Evolutionary conservation across 1,140 invertebrate species (phyloP), one percentile per base, ranked within the genome.

Genomic region (Euwallacea similis): DNA sequence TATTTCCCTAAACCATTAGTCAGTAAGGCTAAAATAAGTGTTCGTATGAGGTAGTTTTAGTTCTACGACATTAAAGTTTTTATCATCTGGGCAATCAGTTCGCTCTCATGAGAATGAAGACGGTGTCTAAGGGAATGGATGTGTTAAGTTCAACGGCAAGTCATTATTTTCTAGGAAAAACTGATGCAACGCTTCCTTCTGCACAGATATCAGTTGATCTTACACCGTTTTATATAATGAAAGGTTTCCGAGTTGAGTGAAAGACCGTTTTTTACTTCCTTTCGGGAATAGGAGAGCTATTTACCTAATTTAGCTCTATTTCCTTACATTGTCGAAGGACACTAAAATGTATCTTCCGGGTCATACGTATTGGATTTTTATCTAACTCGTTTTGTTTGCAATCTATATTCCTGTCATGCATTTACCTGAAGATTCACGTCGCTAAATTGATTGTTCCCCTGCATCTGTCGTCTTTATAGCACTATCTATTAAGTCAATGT

Each of bases 201-300:
- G 59, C 44, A 60, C 56, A 69, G 58, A 69, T 69, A 69, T 69
- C 66, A 54, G 66, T 61, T 61, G 66, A 69, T 69, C 66, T 69
- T 69, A 69, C 66, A 69, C 59, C 56, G 66, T 33, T 69, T 58
- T 69, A 69, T 69, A 44, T 69, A 69, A 69, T 69, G 66, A 69
- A 69, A 62, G 16, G 58, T 69, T 69, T 69, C 66, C 66, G 66
- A 56, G 42, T 69, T 60, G 56, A 69, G 56, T 61, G 66, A 69
- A 69, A 47, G 59, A 13, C 56, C 44, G 66, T 55, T 69, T 69
- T 69, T 69, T 61, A 44, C 56, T 69, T 69, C 66, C 66, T 60
- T 54, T 50, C 33, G 21, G 21, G 58, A 61, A 69, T 61, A 61
- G 66, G 56, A 7, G 15, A 47, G 58, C 33, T 15, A 54, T 69